Base-by-base conservation (phyloP, 2,797 vertebrate genomes). In the Pogonophryne albipinna region DNA sequence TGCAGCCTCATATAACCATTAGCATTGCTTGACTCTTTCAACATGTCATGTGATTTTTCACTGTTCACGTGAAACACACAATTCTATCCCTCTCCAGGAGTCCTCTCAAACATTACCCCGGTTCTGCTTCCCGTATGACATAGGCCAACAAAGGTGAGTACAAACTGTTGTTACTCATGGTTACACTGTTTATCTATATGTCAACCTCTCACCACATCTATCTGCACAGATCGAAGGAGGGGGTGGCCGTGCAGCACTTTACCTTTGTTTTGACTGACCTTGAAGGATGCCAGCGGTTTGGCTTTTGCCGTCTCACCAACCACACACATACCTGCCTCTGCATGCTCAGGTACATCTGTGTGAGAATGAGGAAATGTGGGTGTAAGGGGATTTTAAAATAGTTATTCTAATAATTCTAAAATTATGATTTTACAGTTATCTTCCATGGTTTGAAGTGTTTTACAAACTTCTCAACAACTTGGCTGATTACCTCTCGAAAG, bases 361-460 rank as follows among this genome's bases (percentile, higher is more conserved):
- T 41, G 2, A 46, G 17, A 20, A 2, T 27, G 12, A 16, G 56
- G 42, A 34, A 17, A 46, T 42, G 45, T 67, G 60, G 61, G 3
- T 34, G 34, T 7, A 38, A 38, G 34, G 34, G 34, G 34, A 38
- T 38, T 38, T 7, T 38, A 38, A 38, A 38, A 38, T 4, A 38
- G 34, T 38, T 38, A 9, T 38, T 38, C 34, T 38, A 38, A 38
- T 38, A 7, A 38, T 38, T 38, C 34, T 38, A 38, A 38, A 38
- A 38, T 38, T 38, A 9, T 38, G 34, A 38, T 78, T 41, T 77
- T 74, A 19, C 85, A 98, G 97, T 77, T 96, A 96, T 76, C 93
- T 97, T 62, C 97, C 97, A 1, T 97, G 97, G 97, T 98, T 98
- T 76, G 97, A 98, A 80, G 94, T 97, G 46, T 98, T 98, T 92